These are phyloP conservation scores for Pangasianodon hypophthalmus DNA, from an alignment of 2,113 vertebrate species.

Conservation along the genomic window DNA sequence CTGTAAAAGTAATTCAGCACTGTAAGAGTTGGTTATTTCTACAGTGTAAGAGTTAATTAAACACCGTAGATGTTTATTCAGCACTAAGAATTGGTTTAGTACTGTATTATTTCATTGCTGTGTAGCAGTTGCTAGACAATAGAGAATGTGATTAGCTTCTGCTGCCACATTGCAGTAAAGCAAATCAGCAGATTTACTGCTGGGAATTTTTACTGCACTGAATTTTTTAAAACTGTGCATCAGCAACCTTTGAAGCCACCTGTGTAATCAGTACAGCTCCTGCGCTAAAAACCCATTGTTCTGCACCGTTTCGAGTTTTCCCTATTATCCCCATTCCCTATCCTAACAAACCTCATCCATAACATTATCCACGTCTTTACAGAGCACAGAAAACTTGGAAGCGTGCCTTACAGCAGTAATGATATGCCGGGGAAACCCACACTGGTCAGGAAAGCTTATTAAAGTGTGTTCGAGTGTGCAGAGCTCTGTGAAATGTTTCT, in stretches of 20 bases:
- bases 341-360: not conserved
- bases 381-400: not conserved
- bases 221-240: constrained; percentile 7
- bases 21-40: not conserved
- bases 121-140: constrained; percentile 25
- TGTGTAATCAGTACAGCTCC: constrained; percentile 5
- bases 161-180: constrained; percentile 10
- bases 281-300: not conserved
- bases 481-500: constrained; percentile 11
- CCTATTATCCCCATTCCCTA: not conserved
- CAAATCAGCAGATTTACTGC: constrained; percentile 40
- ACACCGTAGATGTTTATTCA: not conserved
- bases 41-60: not conserved
- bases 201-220: not conserved
- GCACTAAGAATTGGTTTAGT: not conserved
- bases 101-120: not conserved
- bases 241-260: constrained; percentile 12
- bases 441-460: not conserved
- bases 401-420: not conserved
- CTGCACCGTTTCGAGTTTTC: not conserved
- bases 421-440: not conserved
- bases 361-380: not conserved
- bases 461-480: not conserved
- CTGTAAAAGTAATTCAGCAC: not conserved
- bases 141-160: constrained; percentile 32